Evolutionary conservation across 1,140 invertebrate species (phyloP).

Genomic region (Belonocnema kinseyi): DNA sequence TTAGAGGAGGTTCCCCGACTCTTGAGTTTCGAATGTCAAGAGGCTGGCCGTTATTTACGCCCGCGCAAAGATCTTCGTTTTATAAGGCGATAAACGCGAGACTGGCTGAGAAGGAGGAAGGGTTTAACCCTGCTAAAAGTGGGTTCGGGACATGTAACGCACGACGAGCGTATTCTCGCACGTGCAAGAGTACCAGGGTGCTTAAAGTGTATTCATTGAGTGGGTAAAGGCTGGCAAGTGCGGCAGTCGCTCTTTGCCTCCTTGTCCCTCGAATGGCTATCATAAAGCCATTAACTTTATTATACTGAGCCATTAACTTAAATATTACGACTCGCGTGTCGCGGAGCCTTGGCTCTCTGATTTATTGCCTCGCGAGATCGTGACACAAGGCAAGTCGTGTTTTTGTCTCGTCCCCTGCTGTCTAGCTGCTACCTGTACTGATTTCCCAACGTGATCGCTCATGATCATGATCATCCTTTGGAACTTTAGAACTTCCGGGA

Average conservation of each 20-base stretch:
- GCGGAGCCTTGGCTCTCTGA: conserved; percentile 62
- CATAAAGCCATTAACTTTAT: conserved; percentile 75
- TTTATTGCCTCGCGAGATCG: conserved; percentile 59
- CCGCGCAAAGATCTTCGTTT: conserved; percentile 58
- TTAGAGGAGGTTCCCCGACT: background rate
- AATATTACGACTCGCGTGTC: conserved; percentile 74
- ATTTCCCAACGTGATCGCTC: conserved; percentile 11
- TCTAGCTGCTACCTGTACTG: background rate
- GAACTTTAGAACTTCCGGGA: conserved; percentile 19
- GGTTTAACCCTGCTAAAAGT: conserved; percentile 52
- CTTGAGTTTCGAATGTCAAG: conserved; percentile 58
- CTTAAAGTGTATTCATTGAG: conserved; percentile 52
- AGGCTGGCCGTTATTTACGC: conserved; percentile 58
- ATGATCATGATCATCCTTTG: background rate
- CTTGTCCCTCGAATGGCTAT: conserved; percentile 68
- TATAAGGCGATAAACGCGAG: conserved; percentile 59
- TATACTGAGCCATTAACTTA: conserved; percentile 73
- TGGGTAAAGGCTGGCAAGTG: conserved; percentile 50
- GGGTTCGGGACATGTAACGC: conserved; percentile 52
- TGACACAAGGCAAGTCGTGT: conserved; percentile 50
- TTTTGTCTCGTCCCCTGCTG: conserved; percentile 37
- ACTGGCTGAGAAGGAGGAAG: conserved; percentile 49
- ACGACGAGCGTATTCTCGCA: conserved; percentile 52
- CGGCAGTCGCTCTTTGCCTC: conserved; percentile 46
- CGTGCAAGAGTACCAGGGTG: conserved; percentile 45